Base-by-base conservation (phyloP, 2,888 invertebrate genomes). In the Apotomis betuletana region DNA sequence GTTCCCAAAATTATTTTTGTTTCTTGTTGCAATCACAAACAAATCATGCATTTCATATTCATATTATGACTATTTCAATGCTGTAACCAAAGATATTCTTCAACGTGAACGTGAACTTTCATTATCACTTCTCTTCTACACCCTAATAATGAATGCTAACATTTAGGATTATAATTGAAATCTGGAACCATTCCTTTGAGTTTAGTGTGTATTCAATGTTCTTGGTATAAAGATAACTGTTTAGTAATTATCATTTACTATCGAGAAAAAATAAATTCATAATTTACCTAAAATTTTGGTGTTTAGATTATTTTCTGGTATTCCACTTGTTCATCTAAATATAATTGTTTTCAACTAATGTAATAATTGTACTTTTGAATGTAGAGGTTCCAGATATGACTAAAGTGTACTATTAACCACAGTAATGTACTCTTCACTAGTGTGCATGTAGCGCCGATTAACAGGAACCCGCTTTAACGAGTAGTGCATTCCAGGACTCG, bases 401-500 rank as follows among this genome's bases (percentile, higher is more conserved):
- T 15, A 13, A 63, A 63, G 13, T 64, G 46, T 15, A 52, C 15
- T 44, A 67, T 67, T 71, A 71, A 71, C 70, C 71, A 52, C 62
- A 60, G 54, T 67, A 74, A 12, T 63, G 70, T 73, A 81, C 81
- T 80, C 79, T 70, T 65, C 78, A 77, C 78, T 85, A 86, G 83
- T 84, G 88, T 86, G 90, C 91, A 89, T 89, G 90, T 93, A 91
- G 91, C 85, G 90, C 91, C 75, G 41, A 41, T 86, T 92, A 92
- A 92, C 92, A 83, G 81, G 77, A 80, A 82, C 83, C 84, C 82
- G 91, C 90, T 91, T 90, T 92, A 92, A 92, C 85, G 79, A 90
- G 86, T 91, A 93, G 91, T 94, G 94, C 94, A 92, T 95, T 94
- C 82, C 95, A 96, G 96, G 96, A 96, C 91, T 92, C 95, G 92